Conservation (phyloP, 2,888 invertebrate genomes). For the Parapristionchus giblindavisi region DNA sequence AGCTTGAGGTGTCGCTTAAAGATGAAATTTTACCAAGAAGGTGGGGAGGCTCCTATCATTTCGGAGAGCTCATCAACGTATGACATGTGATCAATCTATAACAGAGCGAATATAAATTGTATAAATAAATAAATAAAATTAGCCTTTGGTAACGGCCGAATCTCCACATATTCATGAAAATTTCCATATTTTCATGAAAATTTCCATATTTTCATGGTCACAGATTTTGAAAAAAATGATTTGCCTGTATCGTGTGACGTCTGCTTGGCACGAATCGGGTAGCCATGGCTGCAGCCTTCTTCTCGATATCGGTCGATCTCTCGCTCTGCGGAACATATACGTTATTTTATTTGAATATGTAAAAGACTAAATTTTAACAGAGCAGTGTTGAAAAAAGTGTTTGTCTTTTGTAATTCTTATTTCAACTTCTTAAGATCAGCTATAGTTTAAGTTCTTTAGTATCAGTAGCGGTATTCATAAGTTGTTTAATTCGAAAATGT, state of each 20-base stretch:
- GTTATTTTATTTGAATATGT: too few relatives aligned
- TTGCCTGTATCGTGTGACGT: conserved; percentile 71
- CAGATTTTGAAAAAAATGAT: too few relatives aligned
- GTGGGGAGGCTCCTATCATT: conserved; percentile 66
- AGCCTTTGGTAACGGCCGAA: too few relatives aligned
- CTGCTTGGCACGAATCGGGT: conserved; percentile 58
- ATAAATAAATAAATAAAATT: too few relatives aligned
- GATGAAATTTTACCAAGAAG: conserved; percentile 9
- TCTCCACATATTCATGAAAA: background rate
- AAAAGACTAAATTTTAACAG: too few relatives aligned
- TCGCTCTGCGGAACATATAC: conserved; percentile 5
- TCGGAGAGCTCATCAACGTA: conserved; percentile 72
- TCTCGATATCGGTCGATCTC: conserved; percentile 44
- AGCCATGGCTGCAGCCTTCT: conserved; percentile 64
- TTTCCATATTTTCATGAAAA: background rate
- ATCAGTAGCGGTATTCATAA: background rate
- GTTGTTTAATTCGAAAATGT: too few relatives aligned
- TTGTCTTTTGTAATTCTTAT: background rate
- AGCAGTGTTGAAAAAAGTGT: background rate
- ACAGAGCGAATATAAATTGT: too few relatives aligned
- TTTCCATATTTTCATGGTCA: background rate
- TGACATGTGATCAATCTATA: conserved; percentile 69
- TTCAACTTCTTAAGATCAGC: background rate
- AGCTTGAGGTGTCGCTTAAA: too few relatives aligned
- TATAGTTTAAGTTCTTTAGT: background rate